Percentiles rank a stretch among this genome's conserved stretches.
These are phyloP conservation scores for Drosophila malerkotliana DNA, from an alignment of 1,140 invertebrate genomes.

Conservation along the genomic window DNA sequence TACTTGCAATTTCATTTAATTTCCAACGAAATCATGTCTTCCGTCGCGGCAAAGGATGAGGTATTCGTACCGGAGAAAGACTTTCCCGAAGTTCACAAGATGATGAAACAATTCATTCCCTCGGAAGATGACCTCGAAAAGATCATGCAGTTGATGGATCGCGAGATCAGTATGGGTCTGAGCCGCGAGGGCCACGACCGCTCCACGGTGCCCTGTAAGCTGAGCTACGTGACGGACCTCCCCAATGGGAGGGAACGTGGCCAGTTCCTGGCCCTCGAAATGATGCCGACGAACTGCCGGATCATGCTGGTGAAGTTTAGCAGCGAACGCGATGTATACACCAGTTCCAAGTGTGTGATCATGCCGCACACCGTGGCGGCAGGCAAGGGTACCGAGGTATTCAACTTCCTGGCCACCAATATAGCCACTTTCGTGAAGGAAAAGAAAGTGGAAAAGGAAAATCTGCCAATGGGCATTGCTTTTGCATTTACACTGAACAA, in stretches of 20 bases:
- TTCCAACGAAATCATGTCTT: background rate
- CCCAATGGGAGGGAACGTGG: conserved; percentile 98
- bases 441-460: conserved; percentile 88
- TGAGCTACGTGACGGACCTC: conserved; percentile 97
- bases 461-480: conserved; percentile 92
- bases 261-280: conserved; percentile 97
- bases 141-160: conserved; percentile 24
- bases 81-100: conserved; percentile 57
- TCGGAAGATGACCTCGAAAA: conserved; percentile 17
- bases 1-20: background rate
- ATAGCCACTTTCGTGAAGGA: conserved; percentile 95
- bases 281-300: conserved; percentile 99
- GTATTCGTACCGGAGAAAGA: conserved; percentile 34
- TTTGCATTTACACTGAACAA: conserved; percentile 98
- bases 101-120: conserved; percentile 43
- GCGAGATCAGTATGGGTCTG: conserved; percentile 91
- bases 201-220: conserved; percentile 94
- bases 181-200: conserved; percentile 89
- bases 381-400: conserved; percentile 93
- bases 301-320: conserved; percentile 96
- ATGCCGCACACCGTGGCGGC: conserved; percentile 97
- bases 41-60: background rate
- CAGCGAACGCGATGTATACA: conserved; percentile 91
- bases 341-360: conserved; percentile 98
- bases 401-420: conserved; percentile 98